Percentiles rank a stretch among this genome's conserved stretches.
These are phyloP conservation scores for Telmatochromis sp. DNA, from an alignment of 2,113 vertebrate species.

Conservation along the genomic window DNA sequence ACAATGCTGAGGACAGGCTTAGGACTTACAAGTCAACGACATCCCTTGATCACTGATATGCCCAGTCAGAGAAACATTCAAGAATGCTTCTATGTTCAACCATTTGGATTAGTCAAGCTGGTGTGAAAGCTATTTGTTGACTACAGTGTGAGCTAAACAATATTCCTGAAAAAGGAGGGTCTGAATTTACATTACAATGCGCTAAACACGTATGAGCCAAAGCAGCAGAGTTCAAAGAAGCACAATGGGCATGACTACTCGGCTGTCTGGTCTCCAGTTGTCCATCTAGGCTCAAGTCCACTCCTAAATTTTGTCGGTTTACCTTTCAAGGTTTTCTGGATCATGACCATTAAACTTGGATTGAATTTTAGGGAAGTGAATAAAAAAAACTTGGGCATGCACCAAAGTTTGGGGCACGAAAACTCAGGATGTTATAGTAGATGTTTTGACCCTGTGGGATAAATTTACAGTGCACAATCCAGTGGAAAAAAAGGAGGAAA, in stretches of 20 bases:
- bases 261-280: background rate
- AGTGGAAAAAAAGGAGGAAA: background rate
- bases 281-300: background rate
- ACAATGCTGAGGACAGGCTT: slow-evolving; percentile 3
- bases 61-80: background rate
- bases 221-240: background rate
- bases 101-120: background rate
- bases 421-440: background rate
- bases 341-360: background rate
- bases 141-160: background rate
- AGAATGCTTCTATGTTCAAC: background rate
- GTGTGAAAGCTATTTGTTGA: background rate
- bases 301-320: background rate
- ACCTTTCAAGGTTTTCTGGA: rapidly evolving
- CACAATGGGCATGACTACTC: background rate
- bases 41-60: slow-evolving; percentile 39
- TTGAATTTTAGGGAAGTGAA: background rate
- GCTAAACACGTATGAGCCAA: background rate
- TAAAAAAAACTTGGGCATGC: background rate
- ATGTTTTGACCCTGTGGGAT: background rate
- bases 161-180: background rate
- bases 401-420: background rate
- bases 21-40: slow-evolving; percentile 22
- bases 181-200: background rate
- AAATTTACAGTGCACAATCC: background rate